Evolutionary conservation across 1,140 invertebrate species (phyloP), one percentile per base, ranked within the genome.

Genomic region (Cydia amplana): DNA sequence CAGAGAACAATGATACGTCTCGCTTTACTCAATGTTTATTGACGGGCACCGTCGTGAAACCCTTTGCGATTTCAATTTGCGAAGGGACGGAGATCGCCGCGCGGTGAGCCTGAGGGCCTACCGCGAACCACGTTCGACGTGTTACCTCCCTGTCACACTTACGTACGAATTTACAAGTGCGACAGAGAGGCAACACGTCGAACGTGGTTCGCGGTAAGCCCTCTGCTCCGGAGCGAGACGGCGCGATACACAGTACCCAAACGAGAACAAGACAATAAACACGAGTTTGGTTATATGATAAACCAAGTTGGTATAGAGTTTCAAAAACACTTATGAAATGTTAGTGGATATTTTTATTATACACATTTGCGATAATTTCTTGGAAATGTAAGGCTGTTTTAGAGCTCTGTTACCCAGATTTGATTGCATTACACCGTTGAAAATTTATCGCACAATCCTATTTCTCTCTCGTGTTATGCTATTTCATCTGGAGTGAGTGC

Each of bases 21-120:
- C 84, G 82, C 84, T 87, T 83, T 83, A 75, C 81, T 85, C 83
- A 85, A 87, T 87, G 86, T 90, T 88, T 87, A 88, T 90, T 84
- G 88, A 88, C 81, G 88, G 83, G 74, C 76, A 76, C 80, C 80
- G 79, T 75, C 78, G 72, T 81, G 79, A 87, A 51, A 86, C 84
- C 87, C 87, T 87, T 88, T 85, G 84, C 82, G 78, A 86, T 88
- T 88, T 87, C 86, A 88, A 87, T 87, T 86, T 87, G 81, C 80
- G 77, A 82, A 79, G 81, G 82, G 72, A 76, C 77, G 67, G 74
- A 76, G 74, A 76, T 74, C 40, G 74, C 16, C 40, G 43, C 20
- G 51, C 67, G 43, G n/a, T 23, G 63, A 4, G 63, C n/a, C n/a
- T n/a, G n/a, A n/a, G n/a, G n/a, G n/a, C n/a, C n/a, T n/a, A n/a